Conservation (phyloP, 2,797 vertebrate species). For the Hephaestus fuliginosus region DNA sequence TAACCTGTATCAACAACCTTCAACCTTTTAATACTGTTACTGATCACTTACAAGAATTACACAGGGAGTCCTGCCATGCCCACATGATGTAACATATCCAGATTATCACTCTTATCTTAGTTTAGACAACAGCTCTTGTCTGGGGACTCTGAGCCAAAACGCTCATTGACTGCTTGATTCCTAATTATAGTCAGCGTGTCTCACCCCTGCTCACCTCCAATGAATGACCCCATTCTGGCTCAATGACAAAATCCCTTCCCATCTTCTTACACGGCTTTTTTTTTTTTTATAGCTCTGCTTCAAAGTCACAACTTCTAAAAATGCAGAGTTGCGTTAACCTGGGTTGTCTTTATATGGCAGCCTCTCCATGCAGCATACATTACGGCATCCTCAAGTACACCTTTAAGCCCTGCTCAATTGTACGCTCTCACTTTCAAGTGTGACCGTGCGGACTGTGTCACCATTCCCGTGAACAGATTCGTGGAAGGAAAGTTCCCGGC, state of each 20-base stretch:
- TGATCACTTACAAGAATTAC: conserved; percentile 19
- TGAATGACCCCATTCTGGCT: conserved; percentile 14
- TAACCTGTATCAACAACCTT: not conserved
- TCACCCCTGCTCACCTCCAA: conserved; percentile 19
- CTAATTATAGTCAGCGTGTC: conserved; percentile 57
- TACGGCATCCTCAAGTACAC: not conserved
- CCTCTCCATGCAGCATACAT: not conserved
- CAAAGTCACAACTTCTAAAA: conserved; percentile 8
- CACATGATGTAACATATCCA: conserved; percentile 59
- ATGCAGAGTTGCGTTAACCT: not conserved
- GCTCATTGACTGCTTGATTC: conserved; percentile 50
- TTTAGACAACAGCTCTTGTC: conserved; percentile 60
- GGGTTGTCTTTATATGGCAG: not conserved
- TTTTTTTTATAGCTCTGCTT: conserved; percentile 32
- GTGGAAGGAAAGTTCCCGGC: not conserved
- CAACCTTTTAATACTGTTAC: conserved; percentile 8
- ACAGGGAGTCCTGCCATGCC: conserved; percentile 4
- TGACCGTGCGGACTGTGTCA: not conserved
- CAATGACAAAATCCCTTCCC: conserved; percentile 31
- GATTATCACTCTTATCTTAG: conserved; percentile 71
- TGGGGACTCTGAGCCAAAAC: conserved; percentile 45
- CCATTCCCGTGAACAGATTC: not conserved
- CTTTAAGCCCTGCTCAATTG: not conserved
- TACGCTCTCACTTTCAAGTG: not conserved
- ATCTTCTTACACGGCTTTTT: conserved; percentile 31